These are phyloP conservation scores for Cydia fagiglandana DNA, from an alignment of 1,140 invertebrate genomes.

Conservation along the genomic window DNA sequence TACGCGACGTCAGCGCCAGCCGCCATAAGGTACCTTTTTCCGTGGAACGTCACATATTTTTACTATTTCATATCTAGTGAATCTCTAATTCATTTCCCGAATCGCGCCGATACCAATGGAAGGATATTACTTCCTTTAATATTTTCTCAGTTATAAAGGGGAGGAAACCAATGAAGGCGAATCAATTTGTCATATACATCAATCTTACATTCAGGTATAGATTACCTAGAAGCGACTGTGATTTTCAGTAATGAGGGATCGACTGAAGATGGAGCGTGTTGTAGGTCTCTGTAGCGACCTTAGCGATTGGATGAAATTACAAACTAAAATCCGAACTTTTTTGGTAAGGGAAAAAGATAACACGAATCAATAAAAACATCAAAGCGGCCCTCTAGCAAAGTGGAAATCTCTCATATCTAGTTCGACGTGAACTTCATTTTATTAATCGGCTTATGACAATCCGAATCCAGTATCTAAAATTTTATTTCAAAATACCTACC, in stretches of 20 bases:
- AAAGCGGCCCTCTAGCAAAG: background rate
- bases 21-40: too few species aligned
- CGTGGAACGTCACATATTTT: too few species aligned
- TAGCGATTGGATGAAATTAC: background rate
- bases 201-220: background rate
- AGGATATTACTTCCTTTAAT: too few species aligned
- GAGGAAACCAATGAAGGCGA: too few species aligned
- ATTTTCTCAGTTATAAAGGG: too few species aligned
- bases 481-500: background rate
- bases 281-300: background rate
- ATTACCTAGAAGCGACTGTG: too few species aligned
- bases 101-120: too few species aligned
- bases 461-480: background rate
- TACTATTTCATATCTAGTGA: too few species aligned
- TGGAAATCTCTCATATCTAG: background rate
- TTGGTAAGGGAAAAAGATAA: background rate
- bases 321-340: background rate
- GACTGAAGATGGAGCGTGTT: background rate
- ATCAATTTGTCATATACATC: too few species aligned
- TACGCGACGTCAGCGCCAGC: too few species aligned
- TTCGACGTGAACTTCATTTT: conserved; percentile 16
- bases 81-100: too few species aligned
- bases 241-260: too few species aligned
- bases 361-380: background rate
- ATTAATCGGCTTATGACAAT: conserved; percentile 18